Base-by-base conservation (phyloP, 2,797 vertebrate genomes). In the Peromyscus eremicus region DNA sequence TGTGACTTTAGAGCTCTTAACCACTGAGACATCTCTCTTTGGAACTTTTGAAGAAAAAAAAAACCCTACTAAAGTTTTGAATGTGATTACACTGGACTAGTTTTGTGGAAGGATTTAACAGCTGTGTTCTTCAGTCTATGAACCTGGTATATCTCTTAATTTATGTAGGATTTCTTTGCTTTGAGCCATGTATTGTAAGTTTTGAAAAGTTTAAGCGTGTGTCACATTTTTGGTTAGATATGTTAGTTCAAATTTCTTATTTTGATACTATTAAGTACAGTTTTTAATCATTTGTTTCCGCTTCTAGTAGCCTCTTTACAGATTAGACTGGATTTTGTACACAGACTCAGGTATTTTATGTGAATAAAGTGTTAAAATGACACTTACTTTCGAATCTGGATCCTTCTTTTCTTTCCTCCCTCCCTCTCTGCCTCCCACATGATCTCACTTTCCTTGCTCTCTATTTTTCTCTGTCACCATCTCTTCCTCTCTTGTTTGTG, bases 161-260 rank as follows among this genome's bases (percentile, higher is more conserved):
- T 87, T 34, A 43, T 43, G 62, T 76, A 75, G 25, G 27, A 32
- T 75, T 89, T 55, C 66, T 87, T 87, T 60, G 40, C 16, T 60
- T 25, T 94, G 43, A 81, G 43, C 12, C 34, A 29, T 88, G 4
- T 37, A 34, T 87, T 90, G 2, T 2, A 79, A 73, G 29, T 95
- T 96, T 81, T 46, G 25, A n/a, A 66, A 49, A 17, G 9, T 32
- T 16, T 49, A 70, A 13, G 91, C 17, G 0, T 46, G 43, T 62
- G 14, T 5, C 23, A 43, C 0, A 43, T 62, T 23, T 87, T 96
- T 91, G 68, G 27, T 88, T 94, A 95, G 12, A 62, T 95, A 75
- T 88, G 81, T 73, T 6, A 34, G 23, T 87, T 80, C 49, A 12
- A 92, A 94, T 90, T 92, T 92, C 2, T 55, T 82, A 87, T 80